phyloP scores from a whole-genome alignment of 2,113 vertebrate genomes.

The Pipa parva region DNA sequence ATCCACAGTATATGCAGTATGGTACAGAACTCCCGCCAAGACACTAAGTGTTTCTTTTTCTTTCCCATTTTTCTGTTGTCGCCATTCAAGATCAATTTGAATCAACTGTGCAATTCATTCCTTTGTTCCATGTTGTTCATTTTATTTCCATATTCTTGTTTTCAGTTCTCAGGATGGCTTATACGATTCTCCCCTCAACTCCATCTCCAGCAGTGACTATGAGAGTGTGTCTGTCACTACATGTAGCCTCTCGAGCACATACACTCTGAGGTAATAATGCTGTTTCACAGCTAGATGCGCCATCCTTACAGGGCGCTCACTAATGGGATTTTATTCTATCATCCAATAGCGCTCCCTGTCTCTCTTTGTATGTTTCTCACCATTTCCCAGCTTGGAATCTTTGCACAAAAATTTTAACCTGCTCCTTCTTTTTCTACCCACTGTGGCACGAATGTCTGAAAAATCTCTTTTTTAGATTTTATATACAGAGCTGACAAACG shows the following conservation, averaged over 20 bases:
- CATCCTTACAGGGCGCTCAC: conserved; percentile 31
- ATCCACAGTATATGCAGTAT: too few relatives aligned
- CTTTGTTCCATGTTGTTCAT: conserved; percentile 51
- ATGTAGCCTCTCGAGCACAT: conserved; percentile 85
- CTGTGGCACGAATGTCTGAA: background rate
- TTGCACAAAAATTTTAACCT: too few relatives aligned
- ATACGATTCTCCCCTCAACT: conserved; percentile 78
- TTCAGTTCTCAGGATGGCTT: conserved; percentile 74
- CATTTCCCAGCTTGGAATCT: too few relatives aligned
- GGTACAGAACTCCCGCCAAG: conserved; percentile 24
- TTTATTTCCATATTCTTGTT: conserved; percentile 56
- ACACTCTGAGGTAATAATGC: conserved; percentile 77
- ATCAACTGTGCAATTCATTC: conserved; percentile 46
- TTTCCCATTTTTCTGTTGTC: conserved; percentile 12
- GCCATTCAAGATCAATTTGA: conserved; percentile 31
- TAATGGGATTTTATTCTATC: conserved; percentile 32
- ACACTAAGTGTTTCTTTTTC: background rate
- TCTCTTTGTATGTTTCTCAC: too few relatives aligned
- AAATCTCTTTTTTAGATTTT: too few relatives aligned
- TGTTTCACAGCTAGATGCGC: conserved; percentile 48
- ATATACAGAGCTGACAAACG: too few relatives aligned
- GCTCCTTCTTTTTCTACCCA: background rate
- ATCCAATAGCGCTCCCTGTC: too few relatives aligned
- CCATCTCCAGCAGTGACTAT: conserved; percentile 86
- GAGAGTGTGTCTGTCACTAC: conserved; percentile 88